phyloP scores from a whole-genome alignment of 2,797 vertebrate species.

The Gila robusta region DNA sequence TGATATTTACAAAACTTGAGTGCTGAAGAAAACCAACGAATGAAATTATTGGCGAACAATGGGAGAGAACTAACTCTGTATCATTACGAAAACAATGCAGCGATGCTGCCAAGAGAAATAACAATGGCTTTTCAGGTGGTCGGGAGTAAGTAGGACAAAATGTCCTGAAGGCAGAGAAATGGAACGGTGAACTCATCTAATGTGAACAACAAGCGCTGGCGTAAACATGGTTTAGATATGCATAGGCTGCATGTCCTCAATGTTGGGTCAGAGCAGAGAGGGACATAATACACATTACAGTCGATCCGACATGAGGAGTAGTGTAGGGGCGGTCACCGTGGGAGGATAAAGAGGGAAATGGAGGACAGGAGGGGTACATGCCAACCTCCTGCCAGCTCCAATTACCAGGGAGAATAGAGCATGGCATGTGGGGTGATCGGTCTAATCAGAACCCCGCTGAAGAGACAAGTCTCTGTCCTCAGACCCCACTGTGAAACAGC shows the following conservation, averaged over 20 bases:
- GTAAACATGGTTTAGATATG: not conserved
- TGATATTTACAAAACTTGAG: slow-evolving; percentile 27
- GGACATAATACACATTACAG: slow-evolving; percentile 17
- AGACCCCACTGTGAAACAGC: slow-evolving; percentile 75
- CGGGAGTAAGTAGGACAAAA: slow-evolving; percentile 22
- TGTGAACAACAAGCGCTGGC: not conserved
- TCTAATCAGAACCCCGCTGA: slow-evolving; percentile 84
- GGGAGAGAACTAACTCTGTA: not conserved
- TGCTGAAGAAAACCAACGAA: not conserved
- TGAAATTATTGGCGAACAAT: slow-evolving; percentile 11
- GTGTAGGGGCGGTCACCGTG: slow-evolving; percentile 9
- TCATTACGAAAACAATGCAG: not conserved
- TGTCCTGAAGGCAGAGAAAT: slow-evolving; percentile 35
- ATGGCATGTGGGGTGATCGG: slow-evolving; percentile 78
- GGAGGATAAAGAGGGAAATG: slow-evolving; percentile 55
- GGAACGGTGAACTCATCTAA: not conserved
- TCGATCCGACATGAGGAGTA: slow-evolving; percentile 7
- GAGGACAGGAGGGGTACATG: slow-evolving; percentile 70
- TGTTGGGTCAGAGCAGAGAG: slow-evolving; percentile 27
- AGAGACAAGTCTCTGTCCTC: slow-evolving; percentile 77
- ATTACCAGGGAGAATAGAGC: slow-evolving; percentile 82
- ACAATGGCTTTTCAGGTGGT: slow-evolving; percentile 22
- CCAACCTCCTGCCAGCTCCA: slow-evolving; percentile 85
- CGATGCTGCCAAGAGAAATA: not conserved
- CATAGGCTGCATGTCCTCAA: slow-evolving; percentile 15